Evolutionary conservation across 1,140 invertebrate genomes (phyloP).

Genomic region (Alviniconcha marisindica): DNA sequence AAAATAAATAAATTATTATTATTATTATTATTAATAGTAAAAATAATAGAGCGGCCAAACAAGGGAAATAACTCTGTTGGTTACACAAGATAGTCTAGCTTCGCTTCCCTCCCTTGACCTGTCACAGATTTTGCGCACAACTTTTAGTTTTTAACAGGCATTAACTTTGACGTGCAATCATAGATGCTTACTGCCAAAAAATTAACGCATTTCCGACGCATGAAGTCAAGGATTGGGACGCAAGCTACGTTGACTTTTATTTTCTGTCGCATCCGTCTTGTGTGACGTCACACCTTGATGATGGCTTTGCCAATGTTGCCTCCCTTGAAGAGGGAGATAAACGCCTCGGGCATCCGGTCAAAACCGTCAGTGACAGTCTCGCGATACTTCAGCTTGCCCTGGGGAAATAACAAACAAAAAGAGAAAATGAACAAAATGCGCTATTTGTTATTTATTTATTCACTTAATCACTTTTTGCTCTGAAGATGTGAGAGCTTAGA

Average conservation of each 20-base stretch:
- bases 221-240: too few relatives aligned
- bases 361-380: constrained; percentile 82
- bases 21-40: too few relatives aligned
- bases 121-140: not conserved
- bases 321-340: constrained; percentile 81
- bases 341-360: constrained; percentile 82
- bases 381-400: constrained; percentile 80
- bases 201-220: not conserved
- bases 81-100: too few relatives aligned
- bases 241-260: not conserved
- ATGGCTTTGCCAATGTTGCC: constrained; percentile 82
- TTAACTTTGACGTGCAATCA: not conserved
- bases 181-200: not conserved
- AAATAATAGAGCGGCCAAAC: too few relatives aligned
- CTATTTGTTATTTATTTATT: too few relatives aligned
- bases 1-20: not conserved
- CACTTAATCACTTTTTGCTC: too few relatives aligned
- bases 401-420: constrained; percentile 41
- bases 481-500: too few relatives aligned
- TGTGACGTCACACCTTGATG: constrained; percentile 75
- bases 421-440: not conserved
- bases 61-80: too few relatives aligned
- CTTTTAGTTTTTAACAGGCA: too few relatives aligned
- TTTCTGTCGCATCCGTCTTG: too few relatives aligned
- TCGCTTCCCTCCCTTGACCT: too few relatives aligned